Evolutionary conservation across 1,140 invertebrate species (phyloP).

Genomic region (Magallana angulata): DNA sequence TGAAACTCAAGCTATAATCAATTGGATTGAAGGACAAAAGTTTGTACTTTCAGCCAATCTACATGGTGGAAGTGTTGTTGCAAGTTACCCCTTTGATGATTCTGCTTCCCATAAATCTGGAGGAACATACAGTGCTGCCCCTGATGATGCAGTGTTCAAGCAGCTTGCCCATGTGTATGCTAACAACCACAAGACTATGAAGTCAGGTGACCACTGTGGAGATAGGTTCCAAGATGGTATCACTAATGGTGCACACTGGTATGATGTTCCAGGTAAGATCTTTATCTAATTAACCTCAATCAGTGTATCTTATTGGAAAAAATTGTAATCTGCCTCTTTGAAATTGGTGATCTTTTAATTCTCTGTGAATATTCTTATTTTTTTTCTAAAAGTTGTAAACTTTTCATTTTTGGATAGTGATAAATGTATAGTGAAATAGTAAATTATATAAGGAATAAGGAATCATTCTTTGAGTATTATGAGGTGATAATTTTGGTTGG

Average conservation of each 20-base stretch:
- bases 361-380: background rate
- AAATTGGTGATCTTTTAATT: background rate
- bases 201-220: conserved; percentile 64
- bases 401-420: no score
- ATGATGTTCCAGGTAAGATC: conserved; percentile 83
- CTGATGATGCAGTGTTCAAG: conserved; percentile 76
- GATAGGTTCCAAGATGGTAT: conserved; percentile 83
- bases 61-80: conserved; percentile 94
- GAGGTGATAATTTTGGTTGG: no score
- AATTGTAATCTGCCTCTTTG: no score
- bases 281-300: no score
- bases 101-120: conserved; percentile 52
- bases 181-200: conserved; percentile 80
- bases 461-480: no score
- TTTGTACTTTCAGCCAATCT: conserved; percentile 98
- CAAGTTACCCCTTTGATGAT: conserved; percentile 92
- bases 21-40: conserved; percentile 91
- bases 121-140: conserved; percentile 78
- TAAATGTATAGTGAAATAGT: no score
- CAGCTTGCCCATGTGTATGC: conserved; percentile 73
- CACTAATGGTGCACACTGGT: conserved; percentile 94
- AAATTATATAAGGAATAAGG: no score
- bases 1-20: conserved; percentile 94
- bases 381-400: no score
- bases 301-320: no score